A percentile compares a stretch with the other conserved stretches of the same genome.
phyloP scores from a whole-genome alignment of 1,140 invertebrate species.

The Formica selysi region DNA sequence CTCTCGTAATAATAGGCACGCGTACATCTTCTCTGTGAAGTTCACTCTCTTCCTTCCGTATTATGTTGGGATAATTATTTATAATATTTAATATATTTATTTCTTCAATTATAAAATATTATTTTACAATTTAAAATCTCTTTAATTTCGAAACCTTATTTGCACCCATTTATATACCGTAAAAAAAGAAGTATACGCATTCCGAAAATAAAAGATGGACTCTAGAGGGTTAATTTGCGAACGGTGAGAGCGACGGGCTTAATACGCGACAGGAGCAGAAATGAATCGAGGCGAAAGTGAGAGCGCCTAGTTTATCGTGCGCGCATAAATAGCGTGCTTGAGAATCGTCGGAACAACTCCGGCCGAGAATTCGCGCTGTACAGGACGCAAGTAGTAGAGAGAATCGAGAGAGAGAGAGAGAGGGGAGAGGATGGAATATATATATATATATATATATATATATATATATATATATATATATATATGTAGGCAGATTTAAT shows the following conservation, averaged over 20 bases:
- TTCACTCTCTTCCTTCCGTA: background rate
- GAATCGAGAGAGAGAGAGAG: background rate
- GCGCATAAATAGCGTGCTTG: conserved; percentile 64
- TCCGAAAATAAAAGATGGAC: background rate
- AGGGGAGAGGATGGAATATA: no score
- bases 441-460: conserved; percentile 38
- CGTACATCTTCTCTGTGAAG: background rate
- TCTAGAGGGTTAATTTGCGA: background rate
- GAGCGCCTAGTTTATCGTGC: conserved; percentile 37
- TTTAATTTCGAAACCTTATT: conserved; percentile 10
- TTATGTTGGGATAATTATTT: background rate
- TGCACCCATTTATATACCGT: background rate
- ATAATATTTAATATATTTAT: background rate
- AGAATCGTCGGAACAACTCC: conserved; percentile 52
- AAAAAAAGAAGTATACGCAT: background rate
- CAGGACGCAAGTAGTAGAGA: conserved; percentile 64
- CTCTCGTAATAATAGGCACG: background rate
- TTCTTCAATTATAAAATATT: background rate
- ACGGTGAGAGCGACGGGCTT: background rate
- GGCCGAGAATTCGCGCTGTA: conserved; percentile 62
- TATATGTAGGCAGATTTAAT: conserved; percentile 85
- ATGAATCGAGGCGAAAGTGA: conserved; percentile 56
- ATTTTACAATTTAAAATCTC: background rate
- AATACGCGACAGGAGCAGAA: conserved; percentile 36
- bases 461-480: conserved; percentile 54